Percentiles rank a stretch among this genome's conserved stretches.
Evolutionary conservation across 2,888 invertebrate genomes (phyloP).

Genomic region (Pseudeuparius sepicola): DNA sequence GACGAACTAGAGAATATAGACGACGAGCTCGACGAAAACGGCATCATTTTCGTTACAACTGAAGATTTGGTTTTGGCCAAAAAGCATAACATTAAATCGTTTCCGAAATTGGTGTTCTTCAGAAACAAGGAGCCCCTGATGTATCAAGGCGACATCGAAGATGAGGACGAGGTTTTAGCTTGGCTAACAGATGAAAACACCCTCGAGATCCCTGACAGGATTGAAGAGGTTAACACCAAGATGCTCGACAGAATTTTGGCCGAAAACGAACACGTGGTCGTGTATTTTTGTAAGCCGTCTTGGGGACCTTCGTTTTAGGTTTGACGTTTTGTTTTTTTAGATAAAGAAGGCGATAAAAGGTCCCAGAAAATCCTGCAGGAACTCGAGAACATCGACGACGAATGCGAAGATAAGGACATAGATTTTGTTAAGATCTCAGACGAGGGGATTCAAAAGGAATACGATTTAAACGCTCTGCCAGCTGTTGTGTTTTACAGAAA

Average conservation of each 20-base stretch:
- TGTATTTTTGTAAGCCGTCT: slow-evolving; percentile 80
- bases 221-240: slow-evolving; percentile 82
- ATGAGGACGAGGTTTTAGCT: slow-evolving; percentile 83
- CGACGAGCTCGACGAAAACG: slow-evolving; percentile 85
- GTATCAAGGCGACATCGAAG: slow-evolving; percentile 74
- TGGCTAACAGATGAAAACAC: slow-evolving; percentile 90
- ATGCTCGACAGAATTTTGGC: slow-evolving; percentile 85
- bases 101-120: slow-evolving; percentile 82
- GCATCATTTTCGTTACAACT: slow-evolving; percentile 88
- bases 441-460: slow-evolving; percentile 76
- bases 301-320: too few species aligned
- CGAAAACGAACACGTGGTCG: slow-evolving; percentile 81
- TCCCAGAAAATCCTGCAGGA: slow-evolving; percentile 81
- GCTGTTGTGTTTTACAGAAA: slow-evolving; percentile 79
- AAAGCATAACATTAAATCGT: slow-evolving; percentile 73
- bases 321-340: slow-evolving; percentile 41
- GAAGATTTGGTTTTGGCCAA: slow-evolving; percentile 74
- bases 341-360: slow-evolving; percentile 82
- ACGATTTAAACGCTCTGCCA: slow-evolving; percentile 72
- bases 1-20: slow-evolving; percentile 85
- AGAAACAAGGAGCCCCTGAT: slow-evolving; percentile 82
- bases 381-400: slow-evolving; percentile 86
- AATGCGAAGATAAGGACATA: slow-evolving; percentile 84
- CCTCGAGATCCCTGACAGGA: slow-evolving; percentile 82
- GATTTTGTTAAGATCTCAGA: slow-evolving; percentile 89